Conservation (phyloP, 2,888 invertebrate species). For the Sthenelais limicola region DNA sequence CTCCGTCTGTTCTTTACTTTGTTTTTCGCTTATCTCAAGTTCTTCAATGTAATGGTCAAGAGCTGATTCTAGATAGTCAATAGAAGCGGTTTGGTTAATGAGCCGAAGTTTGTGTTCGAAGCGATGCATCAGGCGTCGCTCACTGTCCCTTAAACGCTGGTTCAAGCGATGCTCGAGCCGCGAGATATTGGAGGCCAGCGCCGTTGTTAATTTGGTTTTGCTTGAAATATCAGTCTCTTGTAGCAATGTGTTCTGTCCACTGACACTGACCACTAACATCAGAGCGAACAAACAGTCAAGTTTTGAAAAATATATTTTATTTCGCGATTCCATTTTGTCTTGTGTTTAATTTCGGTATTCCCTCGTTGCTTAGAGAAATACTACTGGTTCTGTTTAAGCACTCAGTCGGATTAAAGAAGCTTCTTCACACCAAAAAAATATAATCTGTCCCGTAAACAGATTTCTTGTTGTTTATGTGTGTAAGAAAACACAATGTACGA, state of each 20-base stretch:
- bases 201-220: neutral
- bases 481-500: too few relatives aligned
- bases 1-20: conserved; percentile 15
- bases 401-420: too few relatives aligned
- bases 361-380: too few relatives aligned
- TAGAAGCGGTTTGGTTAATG: conserved; percentile 34
- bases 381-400: too few relatives aligned
- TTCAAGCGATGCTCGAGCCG: conserved; percentile 13
- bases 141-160: neutral
- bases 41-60: conserved; percentile 33
- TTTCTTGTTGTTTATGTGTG: too few relatives aligned
- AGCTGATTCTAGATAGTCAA: conserved; percentile 27
- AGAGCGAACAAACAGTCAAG: too few relatives aligned
- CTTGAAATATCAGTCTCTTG: conserved; percentile 15
- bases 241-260: conserved; percentile 22
- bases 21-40: conserved; percentile 2
- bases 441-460: too few relatives aligned
- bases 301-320: too few relatives aligned
- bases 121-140: conserved; percentile 20
- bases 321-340: too few relatives aligned
- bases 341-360: too few relatives aligned
- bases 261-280: neutral
- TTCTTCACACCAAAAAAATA: too few relatives aligned
- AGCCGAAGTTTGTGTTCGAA: conserved; percentile 15
- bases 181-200: conserved; percentile 12